Evolutionary conservation across 2,888 invertebrate genomes (phyloP).

Genomic region (Dascillus cervinus): DNA sequence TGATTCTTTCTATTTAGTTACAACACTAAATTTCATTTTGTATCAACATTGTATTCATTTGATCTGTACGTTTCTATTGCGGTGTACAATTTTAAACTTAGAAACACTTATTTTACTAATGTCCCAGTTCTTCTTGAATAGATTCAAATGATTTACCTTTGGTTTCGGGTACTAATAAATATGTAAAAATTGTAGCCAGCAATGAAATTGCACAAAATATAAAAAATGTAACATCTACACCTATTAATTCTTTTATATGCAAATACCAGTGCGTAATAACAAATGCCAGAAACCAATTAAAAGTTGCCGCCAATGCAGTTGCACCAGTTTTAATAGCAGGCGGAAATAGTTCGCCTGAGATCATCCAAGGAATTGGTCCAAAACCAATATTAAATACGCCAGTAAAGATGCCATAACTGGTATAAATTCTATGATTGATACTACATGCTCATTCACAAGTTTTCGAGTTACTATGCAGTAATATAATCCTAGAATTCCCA

Average conservation of each 20-base stretch:
- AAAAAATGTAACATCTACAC: constrained; percentile 63
- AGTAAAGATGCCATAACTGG: constrained; percentile 69
- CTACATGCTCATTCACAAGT: constrained; percentile 38
- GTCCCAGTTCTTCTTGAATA: constrained; percentile 50
- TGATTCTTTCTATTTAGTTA: too few species aligned
- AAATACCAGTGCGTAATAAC: constrained; percentile 68
- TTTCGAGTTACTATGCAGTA: too few species aligned
- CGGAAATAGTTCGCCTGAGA: constrained; percentile 74
- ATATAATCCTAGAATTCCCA: constrained; percentile 63
- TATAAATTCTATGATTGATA: constrained; percentile 59
- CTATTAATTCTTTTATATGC: constrained; percentile 49
- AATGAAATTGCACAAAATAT: constrained; percentile 61
- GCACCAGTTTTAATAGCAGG: constrained; percentile 71
- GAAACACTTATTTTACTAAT: too few species aligned
- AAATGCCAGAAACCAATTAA: constrained; percentile 78
- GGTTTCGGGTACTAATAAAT: constrained; percentile 58
- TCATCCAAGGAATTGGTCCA: constrained; percentile 85
- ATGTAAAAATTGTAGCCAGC: constrained; percentile 59
- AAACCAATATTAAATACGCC: constrained; percentile 75
- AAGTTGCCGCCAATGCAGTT: constrained; percentile 68
- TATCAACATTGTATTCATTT: too few species aligned
- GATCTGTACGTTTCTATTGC: too few species aligned
- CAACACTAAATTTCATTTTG: too few species aligned
- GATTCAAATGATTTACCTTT: constrained; percentile 64
- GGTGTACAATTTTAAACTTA: too few species aligned